Evolutionary conservation across 1,140 invertebrate genomes (phyloP).

Genomic region (Acyrthosiphon pisum): DNA sequence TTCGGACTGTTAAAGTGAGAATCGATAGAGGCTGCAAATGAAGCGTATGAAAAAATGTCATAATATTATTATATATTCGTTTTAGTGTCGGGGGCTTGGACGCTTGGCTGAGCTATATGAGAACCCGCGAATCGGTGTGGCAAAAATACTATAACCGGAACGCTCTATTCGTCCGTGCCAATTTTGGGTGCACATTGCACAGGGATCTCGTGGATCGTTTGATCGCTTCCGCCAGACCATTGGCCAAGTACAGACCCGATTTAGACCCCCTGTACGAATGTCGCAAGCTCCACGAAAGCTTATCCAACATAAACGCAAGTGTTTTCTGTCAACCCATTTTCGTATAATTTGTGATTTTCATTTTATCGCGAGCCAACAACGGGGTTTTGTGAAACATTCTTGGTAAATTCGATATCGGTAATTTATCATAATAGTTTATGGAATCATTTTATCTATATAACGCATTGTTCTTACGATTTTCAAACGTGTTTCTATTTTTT

Average conservation of each 20-base stretch:
- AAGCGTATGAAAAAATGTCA: not conserved
- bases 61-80: constrained; percentile 56
- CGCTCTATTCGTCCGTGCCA: constrained; percentile 74
- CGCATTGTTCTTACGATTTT: not conserved
- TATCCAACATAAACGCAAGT: constrained; percentile 69
- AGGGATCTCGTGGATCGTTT: constrained; percentile 75
- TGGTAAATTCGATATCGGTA: not conserved
- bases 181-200: constrained; percentile 70
- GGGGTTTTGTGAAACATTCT: not conserved
- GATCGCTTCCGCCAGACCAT: constrained; percentile 75
- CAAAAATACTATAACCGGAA: constrained; percentile 79
- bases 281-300: constrained; percentile 76
- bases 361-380: not conserved
- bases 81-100: constrained; percentile 79
- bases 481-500: not conserved
- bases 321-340: not conserved
- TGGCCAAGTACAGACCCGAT: constrained; percentile 79
- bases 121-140: constrained; percentile 81
- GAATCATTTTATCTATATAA: not conserved
- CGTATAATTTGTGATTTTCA: not conserved
- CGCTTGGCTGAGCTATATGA: constrained; percentile 83
- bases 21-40: not conserved
- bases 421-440: not conserved
- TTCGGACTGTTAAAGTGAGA: constrained; percentile 88
- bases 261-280: constrained; percentile 83